These are phyloP conservation scores for Acrossocheilus fasciatus DNA, from an alignment of 2,797 vertebrate genomes.

Conservation along the genomic window DNA sequence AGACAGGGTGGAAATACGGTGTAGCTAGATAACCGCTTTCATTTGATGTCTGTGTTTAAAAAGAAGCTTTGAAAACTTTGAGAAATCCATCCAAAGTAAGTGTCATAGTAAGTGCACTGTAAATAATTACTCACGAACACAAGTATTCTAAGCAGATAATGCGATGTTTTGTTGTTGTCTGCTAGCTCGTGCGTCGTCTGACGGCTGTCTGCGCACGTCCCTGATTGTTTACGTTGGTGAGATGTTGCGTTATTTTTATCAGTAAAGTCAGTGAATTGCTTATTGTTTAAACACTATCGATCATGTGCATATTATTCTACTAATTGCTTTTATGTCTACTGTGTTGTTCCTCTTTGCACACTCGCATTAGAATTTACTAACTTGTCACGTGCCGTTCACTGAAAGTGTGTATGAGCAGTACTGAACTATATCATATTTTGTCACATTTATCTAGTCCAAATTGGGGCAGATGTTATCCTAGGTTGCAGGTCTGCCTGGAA, in stretches of 20 bases:
- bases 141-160: neutral
- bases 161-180: slow-evolving; percentile 3
- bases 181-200: neutral
- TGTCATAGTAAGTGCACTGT: neutral
- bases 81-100: neutral
- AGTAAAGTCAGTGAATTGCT: neutral
- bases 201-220: neutral
- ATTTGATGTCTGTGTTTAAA: neutral
- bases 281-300: neutral
- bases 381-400: neutral
- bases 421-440: neutral
- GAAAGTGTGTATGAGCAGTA: neutral
- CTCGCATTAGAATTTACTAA: neutral
- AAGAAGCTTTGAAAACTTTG: neutral
- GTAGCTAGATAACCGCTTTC: neutral
- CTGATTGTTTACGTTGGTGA: slow-evolving; percentile 24
- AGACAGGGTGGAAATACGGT: neutral
- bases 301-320: neutral
- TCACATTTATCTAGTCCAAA: neutral
- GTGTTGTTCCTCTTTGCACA: neutral
- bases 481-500: neutral
- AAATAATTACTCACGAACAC: neutral
- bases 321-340: neutral
- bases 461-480: neutral
- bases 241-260: neutral